Conservation (phyloP, 2,888 invertebrate genomes). For the Tricholauxania praeusta region DNA sequence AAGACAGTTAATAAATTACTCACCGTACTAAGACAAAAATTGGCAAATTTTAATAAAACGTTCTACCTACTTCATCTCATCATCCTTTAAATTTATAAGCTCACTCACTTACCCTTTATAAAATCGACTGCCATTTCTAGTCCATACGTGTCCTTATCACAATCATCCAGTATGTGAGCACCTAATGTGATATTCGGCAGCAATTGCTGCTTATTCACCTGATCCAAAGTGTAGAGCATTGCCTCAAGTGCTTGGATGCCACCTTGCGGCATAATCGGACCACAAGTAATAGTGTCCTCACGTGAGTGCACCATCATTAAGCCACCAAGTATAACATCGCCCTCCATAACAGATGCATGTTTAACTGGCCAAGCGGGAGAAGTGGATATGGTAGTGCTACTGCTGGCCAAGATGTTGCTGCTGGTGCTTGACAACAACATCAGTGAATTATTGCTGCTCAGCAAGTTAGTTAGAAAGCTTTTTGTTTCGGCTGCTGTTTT, state of each 20-base stretch:
- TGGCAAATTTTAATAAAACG: too few relatives aligned
- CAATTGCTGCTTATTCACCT: slow-evolving; percentile 76
- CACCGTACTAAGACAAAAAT: too few relatives aligned
- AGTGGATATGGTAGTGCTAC: slow-evolving; percentile 38
- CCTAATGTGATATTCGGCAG: slow-evolving; percentile 85
- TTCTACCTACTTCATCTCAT: neutral
- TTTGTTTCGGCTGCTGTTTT: neutral
- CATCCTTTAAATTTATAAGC: neutral
- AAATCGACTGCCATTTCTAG: slow-evolving; percentile 96
- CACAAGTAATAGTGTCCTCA: slow-evolving; percentile 88
- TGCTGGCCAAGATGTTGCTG: slow-evolving; percentile 30
- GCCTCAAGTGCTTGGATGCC: slow-evolving; percentile 90
- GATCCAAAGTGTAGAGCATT: slow-evolving; percentile 91
- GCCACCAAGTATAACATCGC: slow-evolving; percentile 89
- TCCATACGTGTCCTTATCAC: slow-evolving; percentile 96
- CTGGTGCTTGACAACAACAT: slow-evolving; percentile 32
- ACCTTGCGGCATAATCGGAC: slow-evolving; percentile 94
- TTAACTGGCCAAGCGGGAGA: slow-evolving; percentile 80
- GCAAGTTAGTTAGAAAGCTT: neutral
- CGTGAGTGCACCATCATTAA: slow-evolving; percentile 96
- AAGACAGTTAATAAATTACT: too few relatives aligned
- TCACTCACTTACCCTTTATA: slow-evolving; percentile 84
- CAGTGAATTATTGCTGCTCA: neutral
- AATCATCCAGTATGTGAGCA: slow-evolving; percentile 92
- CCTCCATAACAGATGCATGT: slow-evolving; percentile 87